Evolutionary conservation across 2,113 vertebrate species (phyloP).

Genomic region (Dunckerocampus dactyliophorus): DNA sequence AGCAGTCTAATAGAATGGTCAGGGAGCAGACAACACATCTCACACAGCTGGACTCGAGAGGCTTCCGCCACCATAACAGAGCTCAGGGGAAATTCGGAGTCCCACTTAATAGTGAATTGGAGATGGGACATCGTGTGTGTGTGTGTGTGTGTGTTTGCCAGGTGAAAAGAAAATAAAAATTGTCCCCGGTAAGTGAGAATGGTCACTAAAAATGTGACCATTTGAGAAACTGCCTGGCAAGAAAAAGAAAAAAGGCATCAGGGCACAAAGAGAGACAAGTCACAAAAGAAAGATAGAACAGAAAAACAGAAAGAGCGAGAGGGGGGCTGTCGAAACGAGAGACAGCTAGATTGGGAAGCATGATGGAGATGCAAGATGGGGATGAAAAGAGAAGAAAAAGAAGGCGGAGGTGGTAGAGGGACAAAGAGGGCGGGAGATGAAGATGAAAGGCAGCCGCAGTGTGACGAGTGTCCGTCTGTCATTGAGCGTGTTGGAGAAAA

Average conservation of each 20-base stretch:
- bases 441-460: conserved; percentile 13
- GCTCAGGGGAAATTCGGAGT: conserved; percentile 68
- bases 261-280: neutral
- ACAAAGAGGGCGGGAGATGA: conserved; percentile 4
- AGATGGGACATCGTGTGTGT: conserved; percentile 48
- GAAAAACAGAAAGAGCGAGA: neutral
- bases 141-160: conserved; percentile 25
- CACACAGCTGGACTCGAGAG: conserved; percentile 65
- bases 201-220: conserved; percentile 38
- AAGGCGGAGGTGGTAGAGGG: neutral
- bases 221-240: conserved; percentile 30
- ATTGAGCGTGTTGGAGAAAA: neutral
- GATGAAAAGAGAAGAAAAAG: neutral
- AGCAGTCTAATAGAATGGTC: conserved; percentile 73
- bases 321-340: neutral
- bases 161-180: conserved; percentile 37
- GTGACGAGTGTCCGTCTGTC: conserved; percentile 24
- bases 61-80: conserved; percentile 52
- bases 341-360: neutral
- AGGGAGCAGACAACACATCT: conserved; percentile 68
- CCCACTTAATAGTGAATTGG: conserved; percentile 63
- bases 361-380: neutral
- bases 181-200: conserved; percentile 38
- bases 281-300: conserved; percentile 3
- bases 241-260: neutral